These are phyloP conservation scores for Leptarthrus brevirostris DNA, from an alignment of 2,888 invertebrate genomes.

Conservation along the genomic window DNA sequence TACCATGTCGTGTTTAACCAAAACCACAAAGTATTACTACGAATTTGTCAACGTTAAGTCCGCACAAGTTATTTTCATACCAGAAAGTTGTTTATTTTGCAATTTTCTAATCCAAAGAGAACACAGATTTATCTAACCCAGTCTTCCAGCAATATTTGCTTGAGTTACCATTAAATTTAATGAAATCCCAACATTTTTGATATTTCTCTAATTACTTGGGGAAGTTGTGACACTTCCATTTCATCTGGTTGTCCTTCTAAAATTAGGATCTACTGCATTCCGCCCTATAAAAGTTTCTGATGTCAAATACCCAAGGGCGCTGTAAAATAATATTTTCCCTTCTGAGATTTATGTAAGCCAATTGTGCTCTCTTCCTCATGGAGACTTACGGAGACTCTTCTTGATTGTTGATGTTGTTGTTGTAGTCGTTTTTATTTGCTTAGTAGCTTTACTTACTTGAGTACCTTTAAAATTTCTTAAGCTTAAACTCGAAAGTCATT, in stretches of 20 bases:
- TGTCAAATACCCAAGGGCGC: neutral
- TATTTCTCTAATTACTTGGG: neutral
- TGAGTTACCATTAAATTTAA: too few species aligned
- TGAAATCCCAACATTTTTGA: neutral
- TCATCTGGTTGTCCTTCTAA: neutral
- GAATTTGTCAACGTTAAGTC: too few species aligned
- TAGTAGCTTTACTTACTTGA: neutral
- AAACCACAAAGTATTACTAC: too few species aligned
- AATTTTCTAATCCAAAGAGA: too few species aligned
- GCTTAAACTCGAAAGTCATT: neutral
- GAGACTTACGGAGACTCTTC: neutral
- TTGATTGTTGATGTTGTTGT: neutral
- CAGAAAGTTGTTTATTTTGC: too few species aligned
- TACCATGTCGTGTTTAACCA: too few species aligned
- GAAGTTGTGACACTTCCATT: conserved; percentile 1
- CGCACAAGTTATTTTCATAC: too few species aligned
- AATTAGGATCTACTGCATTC: neutral
- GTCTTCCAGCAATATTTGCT: too few species aligned
- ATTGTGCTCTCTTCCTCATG: neutral
- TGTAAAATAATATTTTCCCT: neutral
- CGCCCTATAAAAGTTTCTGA: neutral
- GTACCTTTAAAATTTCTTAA: neutral
- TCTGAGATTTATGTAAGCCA: neutral
- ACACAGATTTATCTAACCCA: too few species aligned
- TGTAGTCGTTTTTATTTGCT: conserved; percentile 3